Base-by-base conservation (phyloP, 1,140 invertebrate species). In the Brachionus angularis region DNA sequence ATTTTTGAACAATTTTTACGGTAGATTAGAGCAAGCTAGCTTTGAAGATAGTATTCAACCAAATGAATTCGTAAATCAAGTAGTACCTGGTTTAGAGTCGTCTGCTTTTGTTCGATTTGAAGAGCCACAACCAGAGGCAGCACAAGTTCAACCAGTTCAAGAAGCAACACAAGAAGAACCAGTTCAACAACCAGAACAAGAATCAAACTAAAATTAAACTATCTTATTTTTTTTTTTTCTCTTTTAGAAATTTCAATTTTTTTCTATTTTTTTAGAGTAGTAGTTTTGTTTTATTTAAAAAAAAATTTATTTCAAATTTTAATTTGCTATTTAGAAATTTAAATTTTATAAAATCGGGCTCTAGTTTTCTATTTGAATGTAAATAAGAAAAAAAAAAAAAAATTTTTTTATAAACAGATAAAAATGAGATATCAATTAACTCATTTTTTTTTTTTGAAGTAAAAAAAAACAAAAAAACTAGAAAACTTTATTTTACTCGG, bases 1-100 rank as follows among this genome's bases (percentile, higher is more conserved):
- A 27, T 67, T 67, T 50, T 36, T 67, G n/a, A 67, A 31, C 25
- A 50, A 34, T 29, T 67, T 67, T 23, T 67, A 67, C 44, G 62
- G 44, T 47, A n/a, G 31, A 12, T 5, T 21, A 47, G 27, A 25
- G 8, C 21, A 50, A 34, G n/a, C 7, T 10, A 42, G 47, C 39
- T 50, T 47, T 29, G 39, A 58, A 58, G 53, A 58, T 23, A 34
- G 36, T 23, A 39, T 58, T 31, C 21, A 58, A 39, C 12, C 39
- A 12, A 36, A 31, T 58, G 53, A 58, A 12, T 58, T 58, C 39
- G 36, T 58, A 23, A 58, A 58, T 23, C 18, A 58, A 23, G 14
- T 58, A 8, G 14, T 58, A 23, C 53, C 53, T 21, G 39, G 21
- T 27, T 58, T 58, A 36, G 53, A 21, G 23, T 12, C 33, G 39